A percentile compares a stretch with the other conserved stretches of the same genome.
Conservation (phyloP, 2,797 vertebrate genomes). For the Neopelma chrysocephalum region DNA sequence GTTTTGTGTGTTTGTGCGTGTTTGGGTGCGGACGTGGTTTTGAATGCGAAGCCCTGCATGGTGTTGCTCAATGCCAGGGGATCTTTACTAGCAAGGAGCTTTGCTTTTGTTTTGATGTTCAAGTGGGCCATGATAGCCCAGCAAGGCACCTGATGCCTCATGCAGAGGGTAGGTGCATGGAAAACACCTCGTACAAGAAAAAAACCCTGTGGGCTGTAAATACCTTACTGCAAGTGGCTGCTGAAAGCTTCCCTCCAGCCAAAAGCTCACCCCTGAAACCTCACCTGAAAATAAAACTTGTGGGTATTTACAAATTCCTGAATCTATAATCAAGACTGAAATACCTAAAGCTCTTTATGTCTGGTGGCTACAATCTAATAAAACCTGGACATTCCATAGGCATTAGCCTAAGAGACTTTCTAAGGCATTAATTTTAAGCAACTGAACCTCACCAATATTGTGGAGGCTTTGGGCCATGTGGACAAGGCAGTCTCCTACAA, state of each 20-base stretch:
- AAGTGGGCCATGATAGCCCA: neutral
- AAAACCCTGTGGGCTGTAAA: neutral
- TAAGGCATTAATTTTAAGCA: neutral
- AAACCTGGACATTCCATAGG: neutral
- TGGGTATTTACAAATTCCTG: neutral
- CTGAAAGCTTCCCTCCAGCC: neutral
- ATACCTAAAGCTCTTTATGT: neutral
- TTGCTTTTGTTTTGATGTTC: neutral
- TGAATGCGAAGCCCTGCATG: accelerated
- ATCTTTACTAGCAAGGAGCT: neutral
- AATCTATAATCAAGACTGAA: neutral
- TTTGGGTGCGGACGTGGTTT: neutral
- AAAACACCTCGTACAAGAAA: neutral
- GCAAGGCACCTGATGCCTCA: neutral
- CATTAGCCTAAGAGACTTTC: neutral
- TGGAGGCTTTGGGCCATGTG: neutral
- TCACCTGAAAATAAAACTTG: neutral
- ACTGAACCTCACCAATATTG: neutral
- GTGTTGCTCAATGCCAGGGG: neutral
- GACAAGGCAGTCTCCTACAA: neutral
- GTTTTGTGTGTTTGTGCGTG: accelerated
- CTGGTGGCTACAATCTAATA: neutral
- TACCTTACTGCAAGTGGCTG: neutral
- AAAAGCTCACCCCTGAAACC: neutral
- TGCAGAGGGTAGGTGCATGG: neutral